phyloP scores from a whole-genome alignment of 2,113 vertebrate species.

The Condylura cristata region DNA sequence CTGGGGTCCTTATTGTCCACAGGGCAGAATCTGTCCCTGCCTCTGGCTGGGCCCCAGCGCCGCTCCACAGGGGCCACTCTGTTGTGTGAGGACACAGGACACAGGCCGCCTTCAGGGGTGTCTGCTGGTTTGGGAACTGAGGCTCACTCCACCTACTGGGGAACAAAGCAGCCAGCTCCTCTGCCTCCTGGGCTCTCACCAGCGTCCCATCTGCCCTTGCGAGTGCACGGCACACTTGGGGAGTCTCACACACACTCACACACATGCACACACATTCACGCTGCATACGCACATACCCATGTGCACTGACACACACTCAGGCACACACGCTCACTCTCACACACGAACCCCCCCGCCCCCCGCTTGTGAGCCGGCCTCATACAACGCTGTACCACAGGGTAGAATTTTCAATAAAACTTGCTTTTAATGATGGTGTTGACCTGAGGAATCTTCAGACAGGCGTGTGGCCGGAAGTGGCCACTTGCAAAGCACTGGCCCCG shows the following conservation, averaged over 20 bases:
- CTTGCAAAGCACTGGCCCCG: neutral
- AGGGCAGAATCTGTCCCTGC: neutral
- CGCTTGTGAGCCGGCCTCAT: rapidly evolving
- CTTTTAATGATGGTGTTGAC: constrained; percentile 82
- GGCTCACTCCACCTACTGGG: too few species aligned
- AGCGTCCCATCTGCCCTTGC: neutral
- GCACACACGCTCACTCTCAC: too few species aligned
- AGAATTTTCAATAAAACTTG: constrained; percentile 76
- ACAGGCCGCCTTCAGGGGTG: neutral
- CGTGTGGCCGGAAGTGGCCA: constrained; percentile 2
- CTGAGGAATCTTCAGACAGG: constrained; percentile 81
- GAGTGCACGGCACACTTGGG: neutral
- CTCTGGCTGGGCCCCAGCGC: too few species aligned
- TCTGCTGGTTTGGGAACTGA: neutral
- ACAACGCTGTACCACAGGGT: neutral
- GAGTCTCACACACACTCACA: neutral
- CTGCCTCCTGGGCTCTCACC: neutral
- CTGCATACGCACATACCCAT: neutral
- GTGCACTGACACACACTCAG: too few species aligned
- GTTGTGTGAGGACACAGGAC: neutral
- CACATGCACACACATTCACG: neutral
- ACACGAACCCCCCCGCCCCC: neutral
- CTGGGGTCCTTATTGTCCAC: rapidly evolving
- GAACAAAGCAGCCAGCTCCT: neutral
- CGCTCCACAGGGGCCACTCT: neutral